These are phyloP conservation scores for Siniperca knerii DNA, from an alignment of 2,113 vertebrate genomes.

Conservation along the genomic window DNA sequence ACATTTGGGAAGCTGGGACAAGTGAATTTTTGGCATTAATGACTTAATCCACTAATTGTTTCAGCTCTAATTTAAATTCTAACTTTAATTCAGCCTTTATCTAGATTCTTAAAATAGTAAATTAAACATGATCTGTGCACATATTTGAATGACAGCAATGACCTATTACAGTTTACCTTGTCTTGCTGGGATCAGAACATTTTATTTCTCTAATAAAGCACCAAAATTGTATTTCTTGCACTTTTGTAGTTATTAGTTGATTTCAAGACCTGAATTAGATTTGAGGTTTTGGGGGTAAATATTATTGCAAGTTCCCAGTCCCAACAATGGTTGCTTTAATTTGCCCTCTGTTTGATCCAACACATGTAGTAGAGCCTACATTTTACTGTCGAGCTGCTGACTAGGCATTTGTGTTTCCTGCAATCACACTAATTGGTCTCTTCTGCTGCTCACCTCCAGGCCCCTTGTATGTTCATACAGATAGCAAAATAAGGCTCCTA, in stretches of 20 bases:
- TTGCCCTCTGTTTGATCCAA: conserved; percentile 61
- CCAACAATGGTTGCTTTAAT: conserved; percentile 69
- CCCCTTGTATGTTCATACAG: conserved; percentile 84
- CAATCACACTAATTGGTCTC: conserved; percentile 87
- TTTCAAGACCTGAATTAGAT: conserved; percentile 5
- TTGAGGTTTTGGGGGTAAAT: conserved; percentile 32
- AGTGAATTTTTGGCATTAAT: neutral
- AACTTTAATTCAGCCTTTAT: conserved; percentile 14
- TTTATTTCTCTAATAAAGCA: neutral
- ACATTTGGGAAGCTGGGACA: neutral
- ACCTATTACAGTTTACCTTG: conserved; percentile 11
- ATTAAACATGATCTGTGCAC: conserved; percentile 12
- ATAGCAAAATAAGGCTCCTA: conserved; percentile 84
- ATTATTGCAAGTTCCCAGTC: conserved; percentile 27
- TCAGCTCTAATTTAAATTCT: neutral
- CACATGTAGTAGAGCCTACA: conserved; percentile 60
- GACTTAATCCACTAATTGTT: neutral
- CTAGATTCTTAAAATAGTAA: neutral
- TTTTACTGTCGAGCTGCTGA: conserved; percentile 81
- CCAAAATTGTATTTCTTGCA: neutral
- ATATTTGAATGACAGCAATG: conserved; percentile 15
- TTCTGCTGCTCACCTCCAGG: conserved; percentile 83
- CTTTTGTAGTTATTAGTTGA: neutral
- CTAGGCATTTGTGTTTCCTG: conserved; percentile 78
- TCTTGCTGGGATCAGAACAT: neutral